phyloP scores from a whole-genome alignment of 2,888 invertebrate genomes.

The Agriopis marginaria region DNA sequence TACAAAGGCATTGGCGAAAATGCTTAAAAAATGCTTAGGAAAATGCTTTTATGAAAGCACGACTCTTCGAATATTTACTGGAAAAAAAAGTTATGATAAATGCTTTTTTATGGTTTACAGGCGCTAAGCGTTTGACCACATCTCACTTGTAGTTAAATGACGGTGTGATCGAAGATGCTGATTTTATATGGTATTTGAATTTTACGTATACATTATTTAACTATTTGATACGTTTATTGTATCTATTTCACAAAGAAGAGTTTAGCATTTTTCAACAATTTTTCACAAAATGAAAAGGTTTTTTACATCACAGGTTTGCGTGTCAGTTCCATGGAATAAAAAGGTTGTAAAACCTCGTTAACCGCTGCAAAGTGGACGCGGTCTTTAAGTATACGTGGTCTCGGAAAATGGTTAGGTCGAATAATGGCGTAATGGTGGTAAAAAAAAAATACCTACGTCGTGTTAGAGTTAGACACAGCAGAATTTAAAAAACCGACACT shows the following conservation, averaged over 20 bases:
- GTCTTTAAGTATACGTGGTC: conserved; percentile 36
- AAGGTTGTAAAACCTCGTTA: conserved; percentile 35
- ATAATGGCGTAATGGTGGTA: neutral
- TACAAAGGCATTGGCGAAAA: no score
- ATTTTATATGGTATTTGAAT: no score
- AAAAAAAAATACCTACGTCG: neutral
- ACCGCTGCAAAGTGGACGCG: conserved; percentile 33
- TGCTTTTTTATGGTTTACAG: neutral
- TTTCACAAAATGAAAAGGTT: conserved; percentile 10
- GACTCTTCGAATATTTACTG: no score
- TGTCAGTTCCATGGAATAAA: conserved; percentile 22
- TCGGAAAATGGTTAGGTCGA: neutral
- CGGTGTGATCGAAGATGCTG: no score
- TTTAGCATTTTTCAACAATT: conserved; percentile 1
- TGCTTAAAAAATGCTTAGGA: no score
- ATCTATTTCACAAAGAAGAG: neutral
- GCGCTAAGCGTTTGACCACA: no score
- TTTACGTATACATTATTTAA: no score
- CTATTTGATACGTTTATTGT: no score
- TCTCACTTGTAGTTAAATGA: no score
- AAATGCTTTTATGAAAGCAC: no score
- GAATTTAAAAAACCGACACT: no score
- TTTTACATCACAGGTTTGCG: conserved; percentile 24
- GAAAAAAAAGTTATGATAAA: neutral
- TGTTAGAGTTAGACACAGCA: no score